Percentiles rank a stretch among this genome's conserved stretches.
phyloP scores from a whole-genome alignment of 1,140 invertebrate species.

The Musca domestica region DNA sequence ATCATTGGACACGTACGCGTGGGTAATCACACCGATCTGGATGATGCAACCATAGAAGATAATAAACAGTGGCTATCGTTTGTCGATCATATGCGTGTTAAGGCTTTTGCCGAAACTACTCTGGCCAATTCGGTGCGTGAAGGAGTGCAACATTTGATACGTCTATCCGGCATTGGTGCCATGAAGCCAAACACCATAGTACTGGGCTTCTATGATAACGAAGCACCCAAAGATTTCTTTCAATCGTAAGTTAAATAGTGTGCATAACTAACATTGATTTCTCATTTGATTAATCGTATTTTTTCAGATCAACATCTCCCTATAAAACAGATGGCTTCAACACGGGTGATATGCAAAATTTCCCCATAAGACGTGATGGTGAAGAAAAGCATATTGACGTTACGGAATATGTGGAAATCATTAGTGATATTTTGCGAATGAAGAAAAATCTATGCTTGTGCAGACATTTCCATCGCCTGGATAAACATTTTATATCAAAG shows the following conservation, averaged over 20 bases:
- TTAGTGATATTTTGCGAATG: slow-evolving; percentile 83
- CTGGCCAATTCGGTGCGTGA: slow-evolving; percentile 79
- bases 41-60: slow-evolving; percentile 73
- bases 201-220: slow-evolving; percentile 83
- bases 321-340: slow-evolving; percentile 55
- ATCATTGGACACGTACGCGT: slow-evolving; percentile 90
- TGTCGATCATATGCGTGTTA: slow-evolving; percentile 84
- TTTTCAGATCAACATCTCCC: slow-evolving; percentile 51
- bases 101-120: slow-evolving; percentile 96
- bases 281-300: slow-evolving; percentile 63
- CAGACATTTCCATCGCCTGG: slow-evolving; percentile 82
- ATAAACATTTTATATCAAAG: slow-evolving; percentile 71
- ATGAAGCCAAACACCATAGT: slow-evolving; percentile 99
- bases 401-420: slow-evolving; percentile 84
- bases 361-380: slow-evolving; percentile 53
- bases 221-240: slow-evolving; percentile 74
- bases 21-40: slow-evolving; percentile 60
- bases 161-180: slow-evolving; percentile 92
- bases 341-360: slow-evolving; percentile 51
- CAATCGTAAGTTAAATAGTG: slow-evolving; percentile 60
- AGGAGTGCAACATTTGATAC: slow-evolving; percentile 88
- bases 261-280: slow-evolving; percentile 62
- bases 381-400: slow-evolving; percentile 47
- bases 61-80: slow-evolving; percentile 84
- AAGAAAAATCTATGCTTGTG: slow-evolving; percentile 94